A percentile compares a stretch with the other conserved stretches of the same genome.
Evolutionary conservation across 2,113 vertebrate genomes (phyloP).

Genomic region (Erythrolamprus reginae): DNA sequence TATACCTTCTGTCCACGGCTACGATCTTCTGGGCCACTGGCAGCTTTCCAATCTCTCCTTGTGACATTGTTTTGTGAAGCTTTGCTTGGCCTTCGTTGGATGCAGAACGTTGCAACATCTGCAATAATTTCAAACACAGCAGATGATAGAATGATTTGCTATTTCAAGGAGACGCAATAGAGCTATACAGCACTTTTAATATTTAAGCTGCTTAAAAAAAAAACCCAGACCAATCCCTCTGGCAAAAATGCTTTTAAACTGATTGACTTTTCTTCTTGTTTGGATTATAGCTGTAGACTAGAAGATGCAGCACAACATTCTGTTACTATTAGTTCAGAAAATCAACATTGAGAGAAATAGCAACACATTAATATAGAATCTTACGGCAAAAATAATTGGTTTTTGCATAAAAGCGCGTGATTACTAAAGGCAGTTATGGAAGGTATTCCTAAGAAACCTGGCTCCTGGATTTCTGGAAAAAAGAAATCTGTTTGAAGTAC

Average conservation of each 20-base stretch:
- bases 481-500: neutral
- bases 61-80: constrained; percentile 87
- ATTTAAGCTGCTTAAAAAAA: neutral
- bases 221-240: neutral
- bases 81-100: constrained; percentile 72
- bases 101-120: constrained; percentile 74
- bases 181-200: neutral
- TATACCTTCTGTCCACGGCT: constrained; percentile 82
- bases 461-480: neutral
- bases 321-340: neutral
- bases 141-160: constrained; percentile 3
- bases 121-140: constrained; percentile 45
- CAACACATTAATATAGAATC: neutral
- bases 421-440: neutral
- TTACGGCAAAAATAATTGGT: neutral
- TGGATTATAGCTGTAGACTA: neutral
- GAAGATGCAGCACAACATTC: neutral
- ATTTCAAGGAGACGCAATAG: neutral
- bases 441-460: neutral
- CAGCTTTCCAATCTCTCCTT: constrained; percentile 84
- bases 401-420: neutral
- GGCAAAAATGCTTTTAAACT: neutral
- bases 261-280: neutral
- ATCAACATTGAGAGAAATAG: neutral
- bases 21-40: constrained; percentile 73